Percentiles rank a stretch among this genome's conserved stretches.
Conservation (phyloP, 2,888 invertebrate species). For the Acutogordius australiensis region DNA sequence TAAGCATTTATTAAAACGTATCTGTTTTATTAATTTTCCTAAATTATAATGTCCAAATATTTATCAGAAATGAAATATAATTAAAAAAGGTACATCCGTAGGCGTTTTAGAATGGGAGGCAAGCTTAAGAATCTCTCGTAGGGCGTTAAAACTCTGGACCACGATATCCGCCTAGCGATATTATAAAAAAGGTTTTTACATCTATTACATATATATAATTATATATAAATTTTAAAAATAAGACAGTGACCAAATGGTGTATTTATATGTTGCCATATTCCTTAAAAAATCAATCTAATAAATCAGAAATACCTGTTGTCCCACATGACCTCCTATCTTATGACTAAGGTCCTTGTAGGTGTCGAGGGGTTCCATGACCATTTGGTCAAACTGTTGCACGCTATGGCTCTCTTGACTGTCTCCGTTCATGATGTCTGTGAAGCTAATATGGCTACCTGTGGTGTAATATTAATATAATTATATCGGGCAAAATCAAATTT, state of each 20-base stretch:
- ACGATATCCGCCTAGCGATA: constrained; percentile 22
- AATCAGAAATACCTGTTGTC: constrained; percentile 16
- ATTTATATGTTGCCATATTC: no score
- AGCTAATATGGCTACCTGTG: no score
- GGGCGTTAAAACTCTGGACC: constrained; percentile 32
- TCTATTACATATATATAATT: no score
- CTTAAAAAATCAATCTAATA: neutral
- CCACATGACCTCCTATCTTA: constrained; percentile 22
- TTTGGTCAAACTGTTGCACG: constrained; percentile 17
- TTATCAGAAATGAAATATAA: no score
- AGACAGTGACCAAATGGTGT: no score
- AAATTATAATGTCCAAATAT: no score
- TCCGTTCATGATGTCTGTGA: no score
- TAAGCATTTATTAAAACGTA: no score
- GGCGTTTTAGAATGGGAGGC: neutral
- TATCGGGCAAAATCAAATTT: no score
- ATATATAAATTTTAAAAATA: no score
- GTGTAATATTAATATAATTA: no score
- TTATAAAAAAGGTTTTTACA: constrained; percentile 12
- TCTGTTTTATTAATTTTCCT: no score
- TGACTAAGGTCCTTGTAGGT: constrained; percentile 18
- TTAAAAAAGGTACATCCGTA: neutral
- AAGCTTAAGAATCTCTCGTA: constrained; percentile 39
- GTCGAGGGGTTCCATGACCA: constrained; percentile 17
- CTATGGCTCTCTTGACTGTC: neutral